Conservation (phyloP, 2,113 vertebrate species). For the Rallus limicola region DNA sequence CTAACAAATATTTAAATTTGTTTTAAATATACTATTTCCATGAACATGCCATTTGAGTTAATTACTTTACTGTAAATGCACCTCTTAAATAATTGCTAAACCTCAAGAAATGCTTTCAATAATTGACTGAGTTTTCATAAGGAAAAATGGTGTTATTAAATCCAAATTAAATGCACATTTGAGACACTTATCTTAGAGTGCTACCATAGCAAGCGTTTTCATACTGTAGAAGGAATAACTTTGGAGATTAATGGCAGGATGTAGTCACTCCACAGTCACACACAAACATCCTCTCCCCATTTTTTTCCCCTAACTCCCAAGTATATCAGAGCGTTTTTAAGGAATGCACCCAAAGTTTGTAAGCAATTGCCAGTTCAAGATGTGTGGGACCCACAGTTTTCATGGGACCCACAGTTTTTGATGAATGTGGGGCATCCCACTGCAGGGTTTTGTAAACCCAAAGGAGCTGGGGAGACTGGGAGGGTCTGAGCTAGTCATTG, state of each 20-base stretch:
- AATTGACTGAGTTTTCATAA: slow-evolving; percentile 78
- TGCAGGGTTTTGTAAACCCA: accelerated
- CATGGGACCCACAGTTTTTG: accelerated
- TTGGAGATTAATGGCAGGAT: slow-evolving; percentile 37
- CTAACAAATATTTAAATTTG: slow-evolving; percentile 72
- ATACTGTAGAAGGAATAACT: slow-evolving; percentile 36
- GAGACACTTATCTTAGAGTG: slow-evolving; percentile 73
- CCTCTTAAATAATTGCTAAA: slow-evolving; percentile 82
- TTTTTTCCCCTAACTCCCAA: not conserved
- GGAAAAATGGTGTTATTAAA: slow-evolving; percentile 78
- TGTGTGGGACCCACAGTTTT: accelerated
- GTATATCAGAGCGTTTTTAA: accelerated
- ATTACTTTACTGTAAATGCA: slow-evolving; percentile 77
- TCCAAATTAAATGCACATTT: slow-evolving; percentile 80
- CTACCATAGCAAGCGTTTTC: slow-evolving; percentile 48
- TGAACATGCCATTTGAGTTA: slow-evolving; percentile 69
- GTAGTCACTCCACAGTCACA: not conserved
- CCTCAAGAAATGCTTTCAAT: slow-evolving; percentile 79
- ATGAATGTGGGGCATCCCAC: too few relatives aligned
- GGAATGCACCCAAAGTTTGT: accelerated
- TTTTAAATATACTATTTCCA: slow-evolving; percentile 70
- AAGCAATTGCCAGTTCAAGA: not conserved
- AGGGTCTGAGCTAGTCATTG: accelerated
- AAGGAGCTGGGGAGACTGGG: accelerated
- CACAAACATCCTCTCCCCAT: not conserved